Evolutionary conservation across 1,140 invertebrate species (phyloP).

Genomic region (Pantala flavescens): DNA sequence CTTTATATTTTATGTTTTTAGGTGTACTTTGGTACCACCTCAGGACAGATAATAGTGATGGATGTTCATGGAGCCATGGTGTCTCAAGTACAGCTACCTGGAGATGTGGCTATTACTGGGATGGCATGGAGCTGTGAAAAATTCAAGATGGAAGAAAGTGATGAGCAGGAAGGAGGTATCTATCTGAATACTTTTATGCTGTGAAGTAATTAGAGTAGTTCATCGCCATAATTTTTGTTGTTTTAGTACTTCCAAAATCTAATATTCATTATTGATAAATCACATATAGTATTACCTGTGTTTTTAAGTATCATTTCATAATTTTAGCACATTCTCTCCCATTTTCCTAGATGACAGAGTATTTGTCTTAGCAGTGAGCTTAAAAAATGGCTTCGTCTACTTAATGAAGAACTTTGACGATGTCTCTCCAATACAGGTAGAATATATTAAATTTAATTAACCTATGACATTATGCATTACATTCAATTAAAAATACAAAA

Average conservation of each 20-base stretch:
- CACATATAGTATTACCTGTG: too few relatives aligned
- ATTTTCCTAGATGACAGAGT: constrained; percentile 41
- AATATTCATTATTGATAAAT: too few relatives aligned
- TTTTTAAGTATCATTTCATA: too few relatives aligned
- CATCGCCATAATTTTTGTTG: too few relatives aligned
- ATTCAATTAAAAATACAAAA: too few relatives aligned
- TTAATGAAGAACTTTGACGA: constrained; percentile 87
- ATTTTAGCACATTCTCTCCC: too few relatives aligned
- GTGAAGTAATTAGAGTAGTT: neutral
- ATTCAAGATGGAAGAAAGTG: constrained; percentile 94
- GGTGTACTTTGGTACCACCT: constrained; percentile 91
- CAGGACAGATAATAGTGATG: constrained; percentile 89
- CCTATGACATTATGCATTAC: too few relatives aligned
- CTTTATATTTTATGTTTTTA: constrained; percentile 27
- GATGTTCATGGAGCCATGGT: constrained; percentile 92
- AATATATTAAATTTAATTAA: neutral
- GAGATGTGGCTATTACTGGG: constrained; percentile 65
- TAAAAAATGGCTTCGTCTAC: constrained; percentile 79
- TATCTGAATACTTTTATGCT: neutral
- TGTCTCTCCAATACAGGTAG: constrained; percentile 61
- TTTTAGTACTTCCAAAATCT: too few relatives aligned
- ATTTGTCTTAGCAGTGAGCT: constrained; percentile 76
- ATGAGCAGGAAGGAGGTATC: constrained; percentile 29
- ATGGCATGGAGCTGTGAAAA: constrained; percentile 97
- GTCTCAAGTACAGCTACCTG: constrained; percentile 71